Conservation (phyloP, 2,797 vertebrate genomes). For the Lepus oiostolus region DNA sequence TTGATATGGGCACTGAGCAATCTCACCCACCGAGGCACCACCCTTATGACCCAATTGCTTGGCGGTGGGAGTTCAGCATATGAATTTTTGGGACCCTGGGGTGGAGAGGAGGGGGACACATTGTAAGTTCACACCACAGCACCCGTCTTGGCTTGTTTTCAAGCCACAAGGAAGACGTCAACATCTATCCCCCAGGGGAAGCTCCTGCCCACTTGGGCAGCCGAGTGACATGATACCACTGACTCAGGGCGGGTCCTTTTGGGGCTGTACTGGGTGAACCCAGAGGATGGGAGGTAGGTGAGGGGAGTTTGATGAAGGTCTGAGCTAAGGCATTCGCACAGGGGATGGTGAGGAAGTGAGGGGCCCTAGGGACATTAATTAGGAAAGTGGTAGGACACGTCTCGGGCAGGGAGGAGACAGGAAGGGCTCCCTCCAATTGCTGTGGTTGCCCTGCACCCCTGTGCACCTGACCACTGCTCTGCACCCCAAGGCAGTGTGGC, state of each 20-base stretch:
- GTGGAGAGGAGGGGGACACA: not conserved
- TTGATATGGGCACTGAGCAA: not conserved
- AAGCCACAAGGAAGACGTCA: not conserved
- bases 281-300: not conserved
- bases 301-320: too few relatives aligned
- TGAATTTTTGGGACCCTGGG: not conserved
- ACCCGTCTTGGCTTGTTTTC: not conserved
- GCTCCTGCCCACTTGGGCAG: not conserved
- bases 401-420: not conserved
- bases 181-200: not conserved
- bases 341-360: not conserved
- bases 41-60: not conserved
- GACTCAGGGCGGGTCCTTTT: not conserved
- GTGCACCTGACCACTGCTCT: not conserved
- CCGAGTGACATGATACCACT: not conserved
- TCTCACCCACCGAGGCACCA: not conserved
- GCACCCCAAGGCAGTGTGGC: rapidly evolving
- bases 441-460: too few relatives aligned
- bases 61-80: not conserved
- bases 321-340: not conserved
- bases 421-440: not conserved
- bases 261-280: not conserved
- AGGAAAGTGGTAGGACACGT: not conserved
- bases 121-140: not conserved
- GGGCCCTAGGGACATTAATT: rapidly evolving